These are phyloP conservation scores for Dorcus hopei DNA, from an alignment of 2,888 invertebrate species.

Conservation along the genomic window DNA sequence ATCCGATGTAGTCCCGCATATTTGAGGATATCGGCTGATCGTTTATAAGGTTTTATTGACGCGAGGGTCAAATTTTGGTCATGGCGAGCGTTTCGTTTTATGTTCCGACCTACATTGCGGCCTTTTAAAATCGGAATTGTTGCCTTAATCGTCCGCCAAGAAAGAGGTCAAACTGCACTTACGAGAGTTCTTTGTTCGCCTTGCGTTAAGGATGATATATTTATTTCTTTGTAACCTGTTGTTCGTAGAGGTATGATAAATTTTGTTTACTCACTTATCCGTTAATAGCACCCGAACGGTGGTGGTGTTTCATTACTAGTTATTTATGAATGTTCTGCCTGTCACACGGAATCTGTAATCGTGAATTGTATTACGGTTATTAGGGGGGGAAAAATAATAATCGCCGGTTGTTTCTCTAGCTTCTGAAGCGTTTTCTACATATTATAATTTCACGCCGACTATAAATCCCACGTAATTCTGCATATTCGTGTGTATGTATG, in stretches of 20 bases:
- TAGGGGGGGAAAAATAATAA: neutral
- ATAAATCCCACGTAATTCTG: too few species aligned
- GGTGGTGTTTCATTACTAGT: neutral
- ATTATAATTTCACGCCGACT: too few species aligned
- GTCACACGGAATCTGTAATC: neutral
- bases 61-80: conserved; percentile 2
- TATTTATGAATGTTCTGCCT: neutral
- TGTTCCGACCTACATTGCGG: conserved; percentile 6
- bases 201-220: conserved; percentile 20
- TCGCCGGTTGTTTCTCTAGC: neutral
- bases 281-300: conserved; percentile 2
- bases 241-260: conserved; percentile 9
- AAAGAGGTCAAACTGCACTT: conserved; percentile 25
- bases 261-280: conserved; percentile 13
- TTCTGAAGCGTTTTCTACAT: neutral
- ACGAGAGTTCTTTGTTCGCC: conserved; percentile 21
- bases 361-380: neutral
- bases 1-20: neutral
- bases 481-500: too few species aligned
- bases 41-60: conserved; percentile 2
- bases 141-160: conserved; percentile 17
- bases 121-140: conserved; percentile 12
- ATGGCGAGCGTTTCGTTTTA: neutral
- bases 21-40: neutral
- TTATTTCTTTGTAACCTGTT: conserved; percentile 21